phyloP scores from a whole-genome alignment of 1,140 invertebrate genomes.

The Drosophila pachea region DNA sequence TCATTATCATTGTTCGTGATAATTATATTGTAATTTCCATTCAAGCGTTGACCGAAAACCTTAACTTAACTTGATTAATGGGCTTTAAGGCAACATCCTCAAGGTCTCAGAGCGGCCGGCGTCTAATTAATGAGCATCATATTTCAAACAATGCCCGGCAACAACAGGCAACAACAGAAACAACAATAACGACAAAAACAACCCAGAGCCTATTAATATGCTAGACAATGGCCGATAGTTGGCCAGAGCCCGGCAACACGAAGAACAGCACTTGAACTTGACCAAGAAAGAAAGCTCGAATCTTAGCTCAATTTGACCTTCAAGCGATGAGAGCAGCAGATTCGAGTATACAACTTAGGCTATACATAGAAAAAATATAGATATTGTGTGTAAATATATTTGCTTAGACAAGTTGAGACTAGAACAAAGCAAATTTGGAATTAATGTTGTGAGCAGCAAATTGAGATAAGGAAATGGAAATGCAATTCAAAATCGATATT shows the following conservation, averaged over 20 bases:
- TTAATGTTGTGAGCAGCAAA: no score
- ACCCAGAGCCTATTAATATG: constrained; percentile 36
- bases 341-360: not conserved
- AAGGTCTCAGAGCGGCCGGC: constrained; percentile 41
- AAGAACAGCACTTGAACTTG: constrained; percentile 1
- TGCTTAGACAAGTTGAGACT: no score
- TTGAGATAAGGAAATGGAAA: no score
- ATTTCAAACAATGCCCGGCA: constrained; percentile 19
- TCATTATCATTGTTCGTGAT: constrained; percentile 51
- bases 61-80: constrained; percentile 66
- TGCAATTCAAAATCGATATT: no score
- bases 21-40: constrained; percentile 67
- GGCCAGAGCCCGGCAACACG: constrained; percentile 11
- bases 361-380: no score
- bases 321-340: not conserved
- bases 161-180: constrained; percentile 15
- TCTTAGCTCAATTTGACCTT: not conserved
- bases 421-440: no score
- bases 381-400: no score
- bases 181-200: not conserved
- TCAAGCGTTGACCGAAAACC: constrained; percentile 18
- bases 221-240: constrained; percentile 24
- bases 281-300: not conserved
- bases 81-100: constrained; percentile 31
- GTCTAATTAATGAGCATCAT: constrained; percentile 63